Base-by-base conservation (phyloP, 2,888 invertebrate species). In the Syrista parreyssii region DNA sequence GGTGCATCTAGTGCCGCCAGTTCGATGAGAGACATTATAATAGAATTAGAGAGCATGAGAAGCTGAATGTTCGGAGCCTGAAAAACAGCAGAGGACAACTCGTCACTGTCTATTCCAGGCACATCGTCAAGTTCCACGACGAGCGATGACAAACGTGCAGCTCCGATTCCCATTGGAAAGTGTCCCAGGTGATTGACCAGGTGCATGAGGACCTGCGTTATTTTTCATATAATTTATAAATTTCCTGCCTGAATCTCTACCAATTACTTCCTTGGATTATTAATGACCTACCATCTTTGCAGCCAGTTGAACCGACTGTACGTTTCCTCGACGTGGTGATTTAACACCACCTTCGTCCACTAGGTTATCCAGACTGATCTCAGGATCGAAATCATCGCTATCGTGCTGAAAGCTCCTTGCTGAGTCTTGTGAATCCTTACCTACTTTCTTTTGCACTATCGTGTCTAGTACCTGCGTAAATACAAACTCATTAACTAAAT, bases 71-170 rank as follows among this genome's bases (percentile, higher is more conserved):
- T 97, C 35, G 97, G 96, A 34, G 97, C 96, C 78, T 94, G 93
- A 87, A 98, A 95, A 82, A 98, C 96, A 78, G 95, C 95, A 0
- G 96, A 94, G 3, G 96, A 95, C 34, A 97, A 93, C 84, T 98
- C 95, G 88, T 97, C 97, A 6, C 93, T 92, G 75, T 94, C 93
- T 73, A 96, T 92, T 80, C 95, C 93, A 0, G 96, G 95, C 71
- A 96, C 94, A 92, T 99, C 98, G 91, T 98, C 98, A 86, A 97
- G 95, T 91, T 99, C 99, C 84, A 97, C 96, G 23, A 98, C 98
- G 86, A 96, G 93, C 0, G 98, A 98, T 82, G 97, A 97, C 33
- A 98, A 93, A 80, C 97, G 94, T 74, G 98, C 96, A 0, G 98
- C 97, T 76, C 97, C 97, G 75, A 96, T 95, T 80, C 97, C 97